These are phyloP conservation scores for Plecturocebus donacophilus DNA, from an alignment of 2,113 vertebrate species.

Conservation along the genomic window DNA sequence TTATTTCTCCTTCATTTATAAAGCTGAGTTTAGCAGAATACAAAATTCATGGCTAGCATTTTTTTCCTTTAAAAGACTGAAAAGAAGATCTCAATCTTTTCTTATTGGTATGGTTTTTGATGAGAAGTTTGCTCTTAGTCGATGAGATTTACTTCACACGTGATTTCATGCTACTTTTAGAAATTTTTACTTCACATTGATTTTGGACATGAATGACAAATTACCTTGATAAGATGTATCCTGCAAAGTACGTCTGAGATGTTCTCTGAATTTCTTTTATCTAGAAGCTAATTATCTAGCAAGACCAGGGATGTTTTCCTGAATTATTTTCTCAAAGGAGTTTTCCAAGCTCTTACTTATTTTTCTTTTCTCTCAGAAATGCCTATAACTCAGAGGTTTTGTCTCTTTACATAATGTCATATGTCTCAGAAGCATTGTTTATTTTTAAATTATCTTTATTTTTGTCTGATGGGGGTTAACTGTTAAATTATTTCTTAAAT, in stretches of 20 bases:
- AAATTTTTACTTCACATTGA: background rate
- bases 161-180: background rate
- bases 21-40: background rate
- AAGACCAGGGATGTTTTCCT: background rate
- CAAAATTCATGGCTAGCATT: background rate
- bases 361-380: background rate
- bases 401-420: background rate
- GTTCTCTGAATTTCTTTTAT: background rate
- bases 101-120: background rate
- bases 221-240: background rate
- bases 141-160: background rate
- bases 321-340: background rate
- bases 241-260: background rate
- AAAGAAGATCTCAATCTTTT: background rate
- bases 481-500: background rate
- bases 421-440: background rate
- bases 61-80: background rate
- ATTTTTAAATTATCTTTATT: background rate
- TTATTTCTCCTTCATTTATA: background rate
- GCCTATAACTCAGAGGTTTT: background rate
- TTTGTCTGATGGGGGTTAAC: background rate
- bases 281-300: background rate
- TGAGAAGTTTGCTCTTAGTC: background rate
- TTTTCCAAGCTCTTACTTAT: background rate
- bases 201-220: background rate